Evolutionary conservation across 30 jellyfish, hydroid and myxozoan species (phyloP), one percentile per base, ranked within the genome.

Genomic region (Clytia hemisphaerica): DNA sequence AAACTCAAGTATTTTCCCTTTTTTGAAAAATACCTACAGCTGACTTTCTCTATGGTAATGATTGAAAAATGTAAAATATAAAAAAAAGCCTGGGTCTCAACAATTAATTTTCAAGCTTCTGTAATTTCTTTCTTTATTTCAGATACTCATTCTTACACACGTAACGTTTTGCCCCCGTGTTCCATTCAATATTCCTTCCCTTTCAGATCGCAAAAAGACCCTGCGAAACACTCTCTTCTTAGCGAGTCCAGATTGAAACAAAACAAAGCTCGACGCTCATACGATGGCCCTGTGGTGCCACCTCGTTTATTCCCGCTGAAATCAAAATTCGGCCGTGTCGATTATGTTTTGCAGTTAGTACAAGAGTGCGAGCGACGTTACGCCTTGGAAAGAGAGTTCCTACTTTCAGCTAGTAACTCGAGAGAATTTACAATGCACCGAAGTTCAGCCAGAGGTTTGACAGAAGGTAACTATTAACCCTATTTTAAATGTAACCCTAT

Each of bases 301-400:
- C 81, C 81, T 18, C 46, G 49, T 35, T 24, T 69, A 31, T 69
- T 69, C 28, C 57, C 76, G 6, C 53, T 69, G 7, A 69, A 69
- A 28, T 44, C 60, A 4, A 69, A 69, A 25, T 44, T 69, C n/a
- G 81, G 81, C 2, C 73, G 81, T 4, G 76, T 69, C 28, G 81
- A 69, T 69, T 16, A 45, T 44, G 81, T 25, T 10, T 27, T 69
- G 81, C 81, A 69, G 15, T 54, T 69, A 9, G 54, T 51, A 2
- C 81, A 69, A 45, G 81, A 69, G 51, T 22, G 57, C 30, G 81
- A 69, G 51, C 7, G 71, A 0, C 29, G 48, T 33, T 69, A 22
- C 35, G 55, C 81, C 7, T 48, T 69, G 54, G 81, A 69, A 45
- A 24, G 81, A 45, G 81, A 69, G 24, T 40, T 48, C 27, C 33